Conservation (phyloP, 2,797 vertebrate genomes). For the Emydoidea blandingii region DNA sequence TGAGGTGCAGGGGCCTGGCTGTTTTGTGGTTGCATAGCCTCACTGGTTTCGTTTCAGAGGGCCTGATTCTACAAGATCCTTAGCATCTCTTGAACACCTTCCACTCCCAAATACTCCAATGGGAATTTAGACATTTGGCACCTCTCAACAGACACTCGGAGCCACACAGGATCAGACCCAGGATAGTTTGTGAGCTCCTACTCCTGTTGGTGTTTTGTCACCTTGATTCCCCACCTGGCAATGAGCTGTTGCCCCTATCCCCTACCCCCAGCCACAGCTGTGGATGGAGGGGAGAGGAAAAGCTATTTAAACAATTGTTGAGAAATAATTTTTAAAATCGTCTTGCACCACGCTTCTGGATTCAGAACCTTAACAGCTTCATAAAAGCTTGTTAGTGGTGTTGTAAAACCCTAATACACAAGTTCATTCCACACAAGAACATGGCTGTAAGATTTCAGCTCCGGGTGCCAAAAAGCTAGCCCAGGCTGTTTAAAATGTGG, state of each 20-base stretch:
- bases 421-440: slow-evolving; percentile 67
- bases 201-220: background rate
- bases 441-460: slow-evolving; percentile 65
- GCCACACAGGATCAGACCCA: fast-evolving
- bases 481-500: slow-evolving; percentile 69
- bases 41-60: background rate
- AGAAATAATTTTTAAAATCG: slow-evolving; percentile 30
- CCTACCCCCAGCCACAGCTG: background rate
- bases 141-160: background rate
- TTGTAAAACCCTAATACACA: slow-evolving; percentile 71
- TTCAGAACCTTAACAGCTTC: slow-evolving; percentile 65
- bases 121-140: background rate
- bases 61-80: background rate
- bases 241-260: background rate
- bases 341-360: slow-evolving; percentile 41
- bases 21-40: fast-evolving
- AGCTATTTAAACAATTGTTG: background rate
- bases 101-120: fast-evolving
- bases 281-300: background rate
- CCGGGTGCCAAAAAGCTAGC: slow-evolving; percentile 56
- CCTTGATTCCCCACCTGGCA: background rate
- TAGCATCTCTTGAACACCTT: background rate
- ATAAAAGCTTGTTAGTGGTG: slow-evolving; percentile 71
- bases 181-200: fast-evolving
- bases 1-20: background rate